A percentile compares a stretch with the other conserved stretches of the same genome.
Evolutionary conservation across 2,113 vertebrate genomes (phyloP).

Genomic region (Camelus bactrianus): DNA sequence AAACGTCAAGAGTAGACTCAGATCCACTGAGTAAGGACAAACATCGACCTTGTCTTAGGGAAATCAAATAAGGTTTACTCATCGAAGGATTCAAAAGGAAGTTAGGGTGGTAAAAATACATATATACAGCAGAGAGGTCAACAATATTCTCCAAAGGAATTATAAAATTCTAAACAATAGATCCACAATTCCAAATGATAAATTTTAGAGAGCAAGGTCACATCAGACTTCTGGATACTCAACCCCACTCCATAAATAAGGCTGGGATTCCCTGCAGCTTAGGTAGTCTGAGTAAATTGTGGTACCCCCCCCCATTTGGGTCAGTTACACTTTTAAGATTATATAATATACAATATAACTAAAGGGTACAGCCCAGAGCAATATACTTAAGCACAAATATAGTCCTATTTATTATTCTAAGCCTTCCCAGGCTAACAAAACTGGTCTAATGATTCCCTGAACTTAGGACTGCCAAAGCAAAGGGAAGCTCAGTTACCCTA

Average conservation of each 20-base stretch:
- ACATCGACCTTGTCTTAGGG: neutral
- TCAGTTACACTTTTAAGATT: neutral
- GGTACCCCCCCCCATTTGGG: neutral
- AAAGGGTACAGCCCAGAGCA: neutral
- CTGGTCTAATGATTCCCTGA: neutral
- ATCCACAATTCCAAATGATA: neutral
- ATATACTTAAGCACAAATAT: neutral
- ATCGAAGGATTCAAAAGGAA: neutral
- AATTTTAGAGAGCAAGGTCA: neutral
- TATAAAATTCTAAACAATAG: neutral
- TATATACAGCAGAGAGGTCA: neutral
- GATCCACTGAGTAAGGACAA: slow-evolving; percentile 5
- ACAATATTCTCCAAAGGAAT: neutral
- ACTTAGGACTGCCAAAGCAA: neutral
- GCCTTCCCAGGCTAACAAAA: neutral
- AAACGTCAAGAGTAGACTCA: neutral
- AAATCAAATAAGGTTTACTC: slow-evolving; percentile 23
- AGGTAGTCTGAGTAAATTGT: neutral
- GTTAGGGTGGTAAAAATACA: neutral
- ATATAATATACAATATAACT: neutral
- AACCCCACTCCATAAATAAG: neutral
- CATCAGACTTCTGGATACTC: neutral
- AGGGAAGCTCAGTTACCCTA: neutral
- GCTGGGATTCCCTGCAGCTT: neutral
- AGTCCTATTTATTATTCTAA: neutral